These are phyloP conservation scores for Chloropsis hardwickii DNA, from an alignment of 2,113 vertebrate species.

Conservation along the genomic window DNA sequence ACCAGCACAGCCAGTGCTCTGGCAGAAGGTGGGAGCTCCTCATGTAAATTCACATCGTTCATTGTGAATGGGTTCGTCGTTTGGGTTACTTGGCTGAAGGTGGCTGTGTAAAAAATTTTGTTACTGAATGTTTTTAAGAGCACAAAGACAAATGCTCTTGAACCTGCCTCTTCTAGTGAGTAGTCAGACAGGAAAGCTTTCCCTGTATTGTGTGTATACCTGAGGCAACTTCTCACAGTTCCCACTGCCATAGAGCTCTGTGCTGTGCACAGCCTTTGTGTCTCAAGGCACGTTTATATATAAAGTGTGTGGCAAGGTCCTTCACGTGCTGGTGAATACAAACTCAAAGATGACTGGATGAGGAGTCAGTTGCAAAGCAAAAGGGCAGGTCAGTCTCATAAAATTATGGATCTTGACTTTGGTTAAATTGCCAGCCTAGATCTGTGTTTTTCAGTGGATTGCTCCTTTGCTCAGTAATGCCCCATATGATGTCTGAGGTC, in stretches of 20 bases:
- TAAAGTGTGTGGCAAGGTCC: not conserved
- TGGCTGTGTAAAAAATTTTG: not conserved
- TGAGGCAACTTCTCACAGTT: not conserved
- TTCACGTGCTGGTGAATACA: not conserved
- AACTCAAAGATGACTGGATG: not conserved
- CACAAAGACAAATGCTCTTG: not conserved
- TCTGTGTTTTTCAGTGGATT: not conserved
- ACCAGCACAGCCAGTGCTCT: not conserved
- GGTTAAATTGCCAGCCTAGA: not conserved
- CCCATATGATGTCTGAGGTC: not conserved
- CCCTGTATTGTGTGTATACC: not conserved
- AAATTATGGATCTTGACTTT: not conserved
- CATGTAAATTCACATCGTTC: fast-evolving
- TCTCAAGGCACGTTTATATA: not conserved
- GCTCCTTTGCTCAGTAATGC: not conserved
- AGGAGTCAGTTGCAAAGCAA: not conserved
- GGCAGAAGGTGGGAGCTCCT: not conserved
- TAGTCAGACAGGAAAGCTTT: not conserved
- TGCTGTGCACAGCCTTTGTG: not conserved
- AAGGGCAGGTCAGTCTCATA: not conserved
- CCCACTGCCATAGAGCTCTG: not conserved
- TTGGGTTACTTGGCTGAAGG: not conserved
- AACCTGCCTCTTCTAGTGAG: not conserved
- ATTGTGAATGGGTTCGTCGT: fast-evolving
- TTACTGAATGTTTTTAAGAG: not conserved